These are phyloP conservation scores for Hydrochoerus hydrochaeris DNA, from an alignment of 2,113 vertebrate species.

Conservation along the genomic window DNA sequence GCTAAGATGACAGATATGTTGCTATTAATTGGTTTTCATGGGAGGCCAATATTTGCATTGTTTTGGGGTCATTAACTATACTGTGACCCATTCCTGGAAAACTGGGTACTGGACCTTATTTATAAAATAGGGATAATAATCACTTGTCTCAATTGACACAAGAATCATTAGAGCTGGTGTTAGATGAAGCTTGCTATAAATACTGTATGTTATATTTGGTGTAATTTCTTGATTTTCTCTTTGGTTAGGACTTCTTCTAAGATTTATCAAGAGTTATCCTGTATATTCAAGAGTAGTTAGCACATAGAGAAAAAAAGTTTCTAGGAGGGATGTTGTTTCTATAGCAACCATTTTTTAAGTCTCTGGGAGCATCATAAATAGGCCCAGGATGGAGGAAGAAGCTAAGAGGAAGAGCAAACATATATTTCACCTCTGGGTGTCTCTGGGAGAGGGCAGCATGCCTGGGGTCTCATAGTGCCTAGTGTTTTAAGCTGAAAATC, in stretches of 20 bases:
- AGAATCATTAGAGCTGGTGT: neutral
- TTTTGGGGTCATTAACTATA: neutral
- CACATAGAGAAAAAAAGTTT: neutral
- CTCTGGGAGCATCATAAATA: neutral
- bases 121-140: neutral
- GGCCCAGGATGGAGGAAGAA: neutral
- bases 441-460: neutral
- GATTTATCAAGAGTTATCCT: neutral
- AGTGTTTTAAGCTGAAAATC: neutral
- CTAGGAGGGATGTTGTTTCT: conserved; percentile 20
- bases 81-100: neutral
- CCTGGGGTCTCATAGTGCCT: neutral
- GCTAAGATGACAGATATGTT: neutral
- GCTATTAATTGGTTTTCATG: neutral
- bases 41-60: neutral
- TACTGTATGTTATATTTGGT: neutral
- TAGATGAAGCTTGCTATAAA: neutral
- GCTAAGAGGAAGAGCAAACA: neutral
- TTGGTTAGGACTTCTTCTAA: neutral
- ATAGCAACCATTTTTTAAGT: conserved; percentile 48
- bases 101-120: neutral
- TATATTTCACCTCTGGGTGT: neutral
- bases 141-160: neutral
- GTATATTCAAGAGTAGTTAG: neutral
- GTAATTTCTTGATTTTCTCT: neutral